Base-by-base conservation (phyloP, 2,888 invertebrate species). In the Hemaris fuciformis region DNA sequence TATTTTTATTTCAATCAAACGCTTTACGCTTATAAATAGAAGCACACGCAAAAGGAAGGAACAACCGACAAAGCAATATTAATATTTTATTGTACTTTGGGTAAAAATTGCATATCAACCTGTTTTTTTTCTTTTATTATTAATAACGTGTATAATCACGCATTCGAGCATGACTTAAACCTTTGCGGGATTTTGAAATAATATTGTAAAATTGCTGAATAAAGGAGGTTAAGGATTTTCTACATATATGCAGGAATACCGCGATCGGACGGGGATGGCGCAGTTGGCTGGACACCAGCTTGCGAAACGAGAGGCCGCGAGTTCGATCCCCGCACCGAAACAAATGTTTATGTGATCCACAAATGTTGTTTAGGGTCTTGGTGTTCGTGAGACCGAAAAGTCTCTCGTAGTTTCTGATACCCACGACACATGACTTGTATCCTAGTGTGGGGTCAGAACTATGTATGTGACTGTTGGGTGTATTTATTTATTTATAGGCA, bases 41-140 rank as follows among this genome's bases (percentile, higher is more conserved):
- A 61, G 75, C 71, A 66, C 60, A 69, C 31, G 66, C 66, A 62
- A 64, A 67, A 70, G 72, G 68, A 70, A 76, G 71, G 73, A 72
- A 75, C 71, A 62, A 69, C 73, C 74, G 71, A 76, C 77, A 73
- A 74, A 76, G 75, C 75, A 70, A 77, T 77, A 78, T 80, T 76
- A 74, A 80, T 75, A 74, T 77, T 80, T 78, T 77, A 78, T 78
- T 79, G 71, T 75, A 72, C 74, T 70, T 78, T 75, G 67, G 68
- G 70, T 74, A 76, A 63, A 73, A 75, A 79, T 78, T 75, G 72
- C 77, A 76, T 74, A 75, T 71, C 69, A 71, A 60, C 64, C 66
- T 38, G 38, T 38, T 64, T 63, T 73, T 65, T 71, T 63, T 73
- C 60, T 70, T 67, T 73, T 69, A 72, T 23, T 41, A 41, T 57